Evolutionary conservation across 1,140 invertebrate genomes (phyloP).

Genomic region (Panagrolaimus sp.): DNA sequence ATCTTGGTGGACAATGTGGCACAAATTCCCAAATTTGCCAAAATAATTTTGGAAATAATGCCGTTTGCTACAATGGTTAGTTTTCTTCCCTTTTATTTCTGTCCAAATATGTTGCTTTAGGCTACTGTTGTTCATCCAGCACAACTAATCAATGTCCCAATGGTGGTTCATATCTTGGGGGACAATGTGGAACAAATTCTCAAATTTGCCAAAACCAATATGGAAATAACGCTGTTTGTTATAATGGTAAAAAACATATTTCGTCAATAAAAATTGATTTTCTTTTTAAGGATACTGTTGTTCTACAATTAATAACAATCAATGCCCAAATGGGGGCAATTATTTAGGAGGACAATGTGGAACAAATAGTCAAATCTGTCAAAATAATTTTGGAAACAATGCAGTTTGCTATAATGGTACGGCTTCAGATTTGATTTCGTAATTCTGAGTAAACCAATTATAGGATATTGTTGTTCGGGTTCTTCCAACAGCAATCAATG

Average conservation of each 20-base stretch:
- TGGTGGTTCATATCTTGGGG: not conserved
- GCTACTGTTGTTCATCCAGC: not conserved
- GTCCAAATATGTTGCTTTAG: not conserved
- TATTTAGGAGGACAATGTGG: not conserved
- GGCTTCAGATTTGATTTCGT: not conserved
- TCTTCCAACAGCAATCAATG: not conserved
- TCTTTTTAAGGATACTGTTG: not conserved
- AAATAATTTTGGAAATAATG: not conserved
- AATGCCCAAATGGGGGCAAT: not conserved
- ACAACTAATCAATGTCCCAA: not conserved
- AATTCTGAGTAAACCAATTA: not conserved
- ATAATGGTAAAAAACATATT: not conserved
- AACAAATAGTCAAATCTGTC: not conserved
- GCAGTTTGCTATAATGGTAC: conserved; percentile 1
- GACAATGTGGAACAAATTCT: not conserved
- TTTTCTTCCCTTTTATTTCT: not conserved
- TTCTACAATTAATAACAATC: not conserved
- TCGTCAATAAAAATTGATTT: not conserved
- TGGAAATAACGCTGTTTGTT: not conserved
- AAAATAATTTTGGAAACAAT: not conserved
- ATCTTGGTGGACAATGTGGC: not conserved
- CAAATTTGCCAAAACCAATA: not conserved
- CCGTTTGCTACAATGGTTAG: not conserved
- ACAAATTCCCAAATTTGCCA: not conserved
- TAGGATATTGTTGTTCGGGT: not conserved